Evolutionary conservation across 2,888 invertebrate species (phyloP), one percentile per base, ranked within the genome.

Genomic region (Pristionchus maxplancki): DNA sequence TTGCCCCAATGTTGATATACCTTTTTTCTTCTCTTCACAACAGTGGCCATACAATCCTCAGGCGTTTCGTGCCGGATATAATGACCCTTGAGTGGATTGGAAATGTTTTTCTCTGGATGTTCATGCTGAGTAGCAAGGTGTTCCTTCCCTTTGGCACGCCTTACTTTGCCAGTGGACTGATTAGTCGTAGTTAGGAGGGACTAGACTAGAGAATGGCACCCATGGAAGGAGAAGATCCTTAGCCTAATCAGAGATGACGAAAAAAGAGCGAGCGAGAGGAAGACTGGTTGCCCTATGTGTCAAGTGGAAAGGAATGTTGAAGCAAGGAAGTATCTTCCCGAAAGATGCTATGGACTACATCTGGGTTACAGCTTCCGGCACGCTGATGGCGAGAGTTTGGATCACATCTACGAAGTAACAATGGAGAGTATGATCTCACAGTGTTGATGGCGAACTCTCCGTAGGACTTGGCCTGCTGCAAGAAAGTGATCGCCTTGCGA

Each of bases 381-480:
- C n/a, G n/a, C n/a, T n/a, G n/a, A n/a, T n/a, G n/a, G 34, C 67
- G n/a, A 71, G 71, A 24, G 17, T 34, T 37, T 34, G 71, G 20
- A 20, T 20, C 6, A 9, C 4, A 71, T 37, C 34, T 11, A 34
- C 2, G 37, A 64, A 64, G 9, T 37, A 37, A 9, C 62, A 37
- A 11, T 74, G 40, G 50, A 84, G 4, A 34, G 15, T 0, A 28
- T 28, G 24, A 31, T 58, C 88, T 88, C 34, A 88, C 88, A 1
- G 88, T 88, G 44, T 88, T 88, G 88, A 88, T 88, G 78, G 88
- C 88, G 81, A 78, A 88, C 31, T 88, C 88, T 88, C 88, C 88
- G 78, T 44, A 48, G 5, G 78, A 53, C 62, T 81, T 50, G n/a
- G 88, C 88, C 58, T 37, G 34, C 62, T 62, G 78, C 81, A 88